Evolutionary conservation across 1,140 invertebrate species (phyloP).

Genomic region (Lordiphosa clarofinis): DNA sequence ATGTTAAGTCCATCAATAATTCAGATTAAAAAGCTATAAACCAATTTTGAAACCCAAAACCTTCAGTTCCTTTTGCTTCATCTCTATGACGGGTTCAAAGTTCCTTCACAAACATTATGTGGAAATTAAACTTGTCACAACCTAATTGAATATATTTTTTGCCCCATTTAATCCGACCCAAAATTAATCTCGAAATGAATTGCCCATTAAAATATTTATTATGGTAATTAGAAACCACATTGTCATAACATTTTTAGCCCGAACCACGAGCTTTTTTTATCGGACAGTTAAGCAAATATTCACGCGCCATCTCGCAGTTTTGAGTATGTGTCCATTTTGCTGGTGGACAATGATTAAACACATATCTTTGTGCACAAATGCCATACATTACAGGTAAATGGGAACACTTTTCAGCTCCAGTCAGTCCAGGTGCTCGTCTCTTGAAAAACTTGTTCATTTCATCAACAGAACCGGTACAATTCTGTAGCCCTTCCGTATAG

Average conservation of each 20-base stretch:
- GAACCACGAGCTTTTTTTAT: slow-evolving; percentile 17
- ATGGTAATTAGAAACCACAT: too few species aligned
- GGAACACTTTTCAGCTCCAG: slow-evolving; percentile 15
- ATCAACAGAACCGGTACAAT: slow-evolving; percentile 24
- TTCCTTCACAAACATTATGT: too few species aligned
- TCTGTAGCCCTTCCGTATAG: slow-evolving; percentile 29
- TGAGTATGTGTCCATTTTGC: slow-evolving; percentile 34
- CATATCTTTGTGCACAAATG: slow-evolving; percentile 28
- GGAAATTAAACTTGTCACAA: too few species aligned
- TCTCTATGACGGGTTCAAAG: too few species aligned
- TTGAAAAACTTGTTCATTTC: slow-evolving; percentile 7
- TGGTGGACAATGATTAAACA: slow-evolving; percentile 40
- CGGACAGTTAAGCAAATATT: slow-evolving; percentile 35
- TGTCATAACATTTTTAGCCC: background rate
- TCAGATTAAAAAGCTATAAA: too few species aligned
- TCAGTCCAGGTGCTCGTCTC: background rate
- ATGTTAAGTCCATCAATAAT: too few species aligned
- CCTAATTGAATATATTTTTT: too few species aligned
- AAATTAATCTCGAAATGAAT: too few species aligned
- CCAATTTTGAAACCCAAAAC: too few species aligned
- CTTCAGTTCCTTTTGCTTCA: too few species aligned
- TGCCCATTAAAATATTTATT: too few species aligned
- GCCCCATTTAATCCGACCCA: too few species aligned
- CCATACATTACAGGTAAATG: slow-evolving; percentile 15
- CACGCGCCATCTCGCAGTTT: slow-evolving; percentile 28